Evolutionary conservation across 2,888 invertebrate genomes (phyloP), one percentile per base, ranked within the genome.

Genomic region (Macropis europaea): DNA sequence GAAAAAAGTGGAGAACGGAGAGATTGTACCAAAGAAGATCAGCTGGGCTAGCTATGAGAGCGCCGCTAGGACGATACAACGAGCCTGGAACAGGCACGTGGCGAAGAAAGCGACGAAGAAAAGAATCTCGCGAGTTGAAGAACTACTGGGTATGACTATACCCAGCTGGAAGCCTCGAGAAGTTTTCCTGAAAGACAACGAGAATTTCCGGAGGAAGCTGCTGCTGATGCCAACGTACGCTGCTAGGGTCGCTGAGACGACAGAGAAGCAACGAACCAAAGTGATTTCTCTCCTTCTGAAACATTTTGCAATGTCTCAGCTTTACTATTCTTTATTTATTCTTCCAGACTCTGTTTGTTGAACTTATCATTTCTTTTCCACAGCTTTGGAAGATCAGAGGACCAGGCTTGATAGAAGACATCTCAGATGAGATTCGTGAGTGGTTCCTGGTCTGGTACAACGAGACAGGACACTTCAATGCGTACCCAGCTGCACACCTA

Each of bases 381-480:
- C n/a, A 87, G 88, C 52, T 88, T 6, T 59, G 73, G 48, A 71
- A 76, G 50, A 69, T 73, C 2, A 76, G 70, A 56, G 82, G 82
- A 0, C 93, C 92, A 3, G 91, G 92, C 34, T 91, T 95, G 73
- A 93, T 94, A 90, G 96, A 96, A 84, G 94, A 94, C 79, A 94
- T 96, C 86, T 93, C 94, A 36, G 94, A 93, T 73, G 95, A 96
- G 90, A 93, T 96, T 62, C 91, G 94, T 63, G 93, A 93, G 83
- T 96, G 96, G 96, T 94, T 95, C 84, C 86, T 91, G 47, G 90
- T 93, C 59, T 95, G 94, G 94, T 94, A 94, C 89, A 87, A 89
- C 38, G 86, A 88, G 63, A 87, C 91, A 0, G 91, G 91, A 24
- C 89, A 91, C 48, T 95, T 96, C 85, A 95, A 96, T 70, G 93